Conservation (phyloP, 2,797 vertebrate genomes). For the Aulostomus chinensis region DNA sequence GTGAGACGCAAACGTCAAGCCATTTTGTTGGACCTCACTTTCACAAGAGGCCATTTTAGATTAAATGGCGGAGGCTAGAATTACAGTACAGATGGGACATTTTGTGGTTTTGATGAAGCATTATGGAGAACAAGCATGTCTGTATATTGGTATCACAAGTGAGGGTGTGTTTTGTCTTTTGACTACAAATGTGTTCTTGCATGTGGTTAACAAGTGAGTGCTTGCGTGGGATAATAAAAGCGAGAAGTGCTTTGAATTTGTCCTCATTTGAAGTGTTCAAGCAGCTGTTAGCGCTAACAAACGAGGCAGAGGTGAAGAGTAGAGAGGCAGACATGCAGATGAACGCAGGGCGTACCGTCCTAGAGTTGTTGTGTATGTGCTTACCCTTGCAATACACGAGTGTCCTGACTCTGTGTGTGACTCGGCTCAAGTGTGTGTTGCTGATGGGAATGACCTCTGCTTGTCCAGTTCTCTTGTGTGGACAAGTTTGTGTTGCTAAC, state of each 20-base stretch:
- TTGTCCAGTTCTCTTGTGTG: conserved; percentile 49
- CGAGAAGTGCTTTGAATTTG: conserved; percentile 43
- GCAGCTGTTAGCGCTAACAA: conserved; percentile 33
- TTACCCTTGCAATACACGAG: too few relatives aligned
- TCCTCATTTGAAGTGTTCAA: conserved; percentile 49
- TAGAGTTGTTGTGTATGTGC: too few relatives aligned
- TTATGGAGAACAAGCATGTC: too few relatives aligned
- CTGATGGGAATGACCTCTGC: conserved; percentile 50
- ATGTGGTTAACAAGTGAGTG: conserved; percentile 26
- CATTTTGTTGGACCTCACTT: conserved; percentile 46
- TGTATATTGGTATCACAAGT: conserved; percentile 4
- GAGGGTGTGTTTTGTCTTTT: conserved; percentile 17
- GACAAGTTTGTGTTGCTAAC: conserved; percentile 36
- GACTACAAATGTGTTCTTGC: conserved; percentile 9
- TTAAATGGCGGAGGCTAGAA: conserved; percentile 1
- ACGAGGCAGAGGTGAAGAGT: conserved; percentile 37
- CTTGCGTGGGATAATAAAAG: conserved; percentile 43
- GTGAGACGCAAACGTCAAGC: conserved; percentile 34
- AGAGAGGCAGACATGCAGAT: background rate
- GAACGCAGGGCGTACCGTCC: conserved; percentile 3
- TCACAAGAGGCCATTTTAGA: conserved; percentile 41
- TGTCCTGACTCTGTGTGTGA: conserved; percentile 38
- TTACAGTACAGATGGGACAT: conserved; percentile 2
- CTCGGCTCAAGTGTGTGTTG: conserved; percentile 50
- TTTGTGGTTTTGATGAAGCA: background rate